Evolutionary conservation across 2,888 invertebrate species (phyloP).

Genomic region (Lydus trimaculatus): DNA sequence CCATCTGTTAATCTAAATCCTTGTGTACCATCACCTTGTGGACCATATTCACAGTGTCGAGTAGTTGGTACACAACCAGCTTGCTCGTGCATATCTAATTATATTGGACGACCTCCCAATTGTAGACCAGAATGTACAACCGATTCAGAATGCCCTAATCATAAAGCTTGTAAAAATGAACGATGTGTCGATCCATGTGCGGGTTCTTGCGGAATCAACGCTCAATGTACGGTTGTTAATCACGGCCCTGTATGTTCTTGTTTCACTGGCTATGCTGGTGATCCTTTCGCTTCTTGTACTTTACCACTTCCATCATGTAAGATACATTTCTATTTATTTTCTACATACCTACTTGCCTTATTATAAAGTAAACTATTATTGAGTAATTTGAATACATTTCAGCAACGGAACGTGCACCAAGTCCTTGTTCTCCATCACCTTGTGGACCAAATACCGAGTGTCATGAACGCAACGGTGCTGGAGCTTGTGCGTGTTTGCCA

Average conservation of each 20-base stretch:
- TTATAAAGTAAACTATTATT: background rate
- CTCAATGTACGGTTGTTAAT: slow-evolving; percentile 83
- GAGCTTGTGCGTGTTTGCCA: slow-evolving; percentile 82
- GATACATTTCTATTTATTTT: slow-evolving; percentile 34
- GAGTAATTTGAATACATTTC: slow-evolving; percentile 40
- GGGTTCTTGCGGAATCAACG: slow-evolving; percentile 79
- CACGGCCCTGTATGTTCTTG: slow-evolving; percentile 85
- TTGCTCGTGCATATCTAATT: slow-evolving; percentile 82
- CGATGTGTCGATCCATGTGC: slow-evolving; percentile 85
- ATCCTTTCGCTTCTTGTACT: slow-evolving; percentile 70
- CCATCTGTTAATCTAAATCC: slow-evolving; percentile 66
- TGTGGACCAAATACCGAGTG: slow-evolving; percentile 88
- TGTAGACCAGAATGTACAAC: slow-evolving; percentile 85
- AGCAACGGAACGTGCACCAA: slow-evolving; percentile 72
- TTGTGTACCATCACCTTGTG: slow-evolving; percentile 83
- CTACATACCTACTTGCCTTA: background rate
- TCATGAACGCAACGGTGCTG: slow-evolving; percentile 81
- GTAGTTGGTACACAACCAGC: slow-evolving; percentile 84
- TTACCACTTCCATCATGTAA: slow-evolving; percentile 55
- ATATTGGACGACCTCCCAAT: slow-evolving; percentile 84
- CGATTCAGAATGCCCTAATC: slow-evolving; percentile 81
- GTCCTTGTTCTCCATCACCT: slow-evolving; percentile 83
- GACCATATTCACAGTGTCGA: slow-evolving; percentile 82
- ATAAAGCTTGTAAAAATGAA: slow-evolving; percentile 81
- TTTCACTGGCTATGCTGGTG: slow-evolving; percentile 82